A percentile compares a stretch with the other conserved stretches of the same genome.
These are phyloP conservation scores for Ferdinandea cuprea DNA, from an alignment of 2,888 invertebrate species.

Conservation along the genomic window DNA sequence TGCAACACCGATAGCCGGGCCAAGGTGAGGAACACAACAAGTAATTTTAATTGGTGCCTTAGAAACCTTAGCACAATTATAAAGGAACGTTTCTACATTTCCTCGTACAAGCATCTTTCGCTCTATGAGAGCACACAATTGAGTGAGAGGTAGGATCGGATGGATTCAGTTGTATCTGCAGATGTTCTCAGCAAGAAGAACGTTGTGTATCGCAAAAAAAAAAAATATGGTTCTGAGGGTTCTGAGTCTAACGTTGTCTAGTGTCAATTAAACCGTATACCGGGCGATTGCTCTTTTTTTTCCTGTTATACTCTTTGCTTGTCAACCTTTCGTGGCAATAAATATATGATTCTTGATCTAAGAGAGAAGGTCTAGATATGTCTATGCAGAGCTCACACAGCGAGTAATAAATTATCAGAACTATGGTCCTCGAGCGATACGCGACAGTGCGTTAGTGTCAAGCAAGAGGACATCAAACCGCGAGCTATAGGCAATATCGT, in stretches of 20 bases:
- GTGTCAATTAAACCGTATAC: constrained; percentile 63
- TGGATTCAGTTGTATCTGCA: constrained; percentile 6
- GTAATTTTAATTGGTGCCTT: constrained; percentile 70
- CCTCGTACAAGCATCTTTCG: constrained; percentile 41
- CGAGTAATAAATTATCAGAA: constrained; percentile 69
- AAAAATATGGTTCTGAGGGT: neutral
- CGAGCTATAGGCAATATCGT: constrained; percentile 26
- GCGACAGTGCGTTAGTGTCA: constrained; percentile 65
- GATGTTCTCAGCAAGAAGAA: neutral
- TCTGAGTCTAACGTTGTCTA: constrained; percentile 16
- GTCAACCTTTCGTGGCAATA: no score
- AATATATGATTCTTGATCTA: constrained; percentile 32
- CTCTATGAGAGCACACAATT: constrained; percentile 1
- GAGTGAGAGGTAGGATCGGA: neutral
- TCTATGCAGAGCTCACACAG: constrained; percentile 37
- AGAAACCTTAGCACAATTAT: constrained; percentile 54
- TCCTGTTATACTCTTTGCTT: no score
- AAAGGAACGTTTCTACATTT: constrained; percentile 64
- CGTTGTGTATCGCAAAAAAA: neutral
- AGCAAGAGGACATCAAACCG: constrained; percentile 39
- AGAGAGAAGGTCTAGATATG: no score
- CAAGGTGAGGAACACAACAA: constrained; percentile 54
- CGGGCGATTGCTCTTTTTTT: no score
- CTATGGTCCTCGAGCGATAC: constrained; percentile 54
- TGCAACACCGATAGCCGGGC: constrained; percentile 57